These are phyloP conservation scores for Dasyprocta punctata DNA, from an alignment of 2,113 vertebrate species.

Conservation along the genomic window DNA sequence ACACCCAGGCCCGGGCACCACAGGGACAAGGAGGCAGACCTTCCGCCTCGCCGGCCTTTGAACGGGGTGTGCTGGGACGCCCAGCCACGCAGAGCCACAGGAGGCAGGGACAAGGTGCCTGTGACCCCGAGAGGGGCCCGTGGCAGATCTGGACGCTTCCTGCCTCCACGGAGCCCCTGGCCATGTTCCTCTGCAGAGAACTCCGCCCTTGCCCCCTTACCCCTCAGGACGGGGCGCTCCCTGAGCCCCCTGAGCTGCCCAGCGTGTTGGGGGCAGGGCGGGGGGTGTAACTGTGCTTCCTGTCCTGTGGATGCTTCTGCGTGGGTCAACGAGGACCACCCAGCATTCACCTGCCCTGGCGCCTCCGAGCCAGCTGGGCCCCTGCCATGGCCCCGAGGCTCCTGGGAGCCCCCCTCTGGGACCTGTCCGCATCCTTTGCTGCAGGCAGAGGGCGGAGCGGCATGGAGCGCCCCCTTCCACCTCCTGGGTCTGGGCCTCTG, in stretches of 20 bases:
- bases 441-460: too few species aligned
- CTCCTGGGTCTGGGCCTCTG: background rate
- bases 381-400: rapidly evolving
- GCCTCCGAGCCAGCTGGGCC: background rate
- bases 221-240: too few species aligned
- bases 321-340: background rate
- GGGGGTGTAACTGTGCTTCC: background rate
- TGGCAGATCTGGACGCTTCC: background rate
- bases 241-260: background rate
- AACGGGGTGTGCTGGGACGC: background rate
- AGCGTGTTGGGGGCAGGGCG: rapidly evolving
- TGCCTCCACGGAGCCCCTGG: rapidly evolving
- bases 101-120: background rate
- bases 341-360: background rate
- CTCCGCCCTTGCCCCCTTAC: background rate
- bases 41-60: too few species aligned
- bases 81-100: background rate
- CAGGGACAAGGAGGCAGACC: background rate
- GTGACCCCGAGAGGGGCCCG: background rate
- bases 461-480: background rate
- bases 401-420: too few species aligned
- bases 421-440: rapidly evolving
- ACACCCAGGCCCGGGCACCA: background rate
- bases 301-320: background rate
- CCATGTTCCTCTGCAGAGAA: rapidly evolving